Evolutionary conservation across 2,888 invertebrate genomes (phyloP).

Genomic region (Sympetrum striolatum): DNA sequence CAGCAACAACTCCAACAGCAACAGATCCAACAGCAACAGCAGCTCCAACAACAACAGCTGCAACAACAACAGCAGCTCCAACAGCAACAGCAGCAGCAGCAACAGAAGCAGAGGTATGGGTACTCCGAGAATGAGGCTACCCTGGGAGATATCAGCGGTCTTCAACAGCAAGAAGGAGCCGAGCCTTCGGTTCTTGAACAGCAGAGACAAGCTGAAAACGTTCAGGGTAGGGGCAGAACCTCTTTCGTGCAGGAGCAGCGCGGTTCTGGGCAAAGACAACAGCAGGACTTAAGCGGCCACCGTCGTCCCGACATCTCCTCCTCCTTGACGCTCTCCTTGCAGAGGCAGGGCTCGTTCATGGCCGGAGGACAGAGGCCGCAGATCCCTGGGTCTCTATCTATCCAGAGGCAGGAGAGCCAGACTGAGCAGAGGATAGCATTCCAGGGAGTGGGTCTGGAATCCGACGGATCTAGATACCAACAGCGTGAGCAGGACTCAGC

Average conservation of each 20-base stretch:
- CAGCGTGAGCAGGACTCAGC: constrained; percentile 10
- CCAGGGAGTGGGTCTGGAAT: background rate
- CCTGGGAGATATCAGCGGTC: background rate
- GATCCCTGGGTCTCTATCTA: constrained; percentile 15
- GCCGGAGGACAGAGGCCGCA: background rate
- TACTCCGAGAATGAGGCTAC: constrained; percentile 10
- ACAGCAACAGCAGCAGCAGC: no score
- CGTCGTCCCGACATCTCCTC: background rate
- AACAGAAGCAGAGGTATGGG: constrained; percentile 13
- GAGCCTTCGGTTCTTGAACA: background rate
- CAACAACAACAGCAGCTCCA: constrained; percentile 3
- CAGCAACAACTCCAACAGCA: background rate
- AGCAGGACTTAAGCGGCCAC: background rate
- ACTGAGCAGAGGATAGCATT: constrained; percentile 22
- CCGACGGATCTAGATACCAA: background rate
- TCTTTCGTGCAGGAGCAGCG: background rate
- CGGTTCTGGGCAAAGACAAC: background rate
- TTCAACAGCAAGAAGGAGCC: background rate
- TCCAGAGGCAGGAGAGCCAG: constrained; percentile 12
- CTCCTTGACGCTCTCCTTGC: constrained; percentile 6
- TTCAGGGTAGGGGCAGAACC: background rate
- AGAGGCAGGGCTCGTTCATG: constrained; percentile 1
- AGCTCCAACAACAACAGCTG: background rate
- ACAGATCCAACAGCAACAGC: background rate
- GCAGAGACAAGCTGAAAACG: background rate